phyloP scores from a whole-genome alignment of 1,140 invertebrate species.

The Listronotus bonariensis region DNA sequence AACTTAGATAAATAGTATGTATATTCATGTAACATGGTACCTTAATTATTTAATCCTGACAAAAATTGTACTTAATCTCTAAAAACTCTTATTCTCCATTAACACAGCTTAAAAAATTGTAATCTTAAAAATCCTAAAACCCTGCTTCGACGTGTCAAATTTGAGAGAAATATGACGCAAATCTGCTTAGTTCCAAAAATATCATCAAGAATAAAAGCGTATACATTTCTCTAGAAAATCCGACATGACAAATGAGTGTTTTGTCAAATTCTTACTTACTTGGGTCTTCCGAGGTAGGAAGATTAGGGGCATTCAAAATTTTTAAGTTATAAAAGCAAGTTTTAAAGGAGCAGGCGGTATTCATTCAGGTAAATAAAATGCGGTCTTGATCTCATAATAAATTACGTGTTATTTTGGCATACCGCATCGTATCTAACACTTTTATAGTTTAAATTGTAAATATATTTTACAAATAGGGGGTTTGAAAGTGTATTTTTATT shows the following conservation, averaged over 20 bases:
- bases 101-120: too few species aligned
- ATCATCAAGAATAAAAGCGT: slow-evolving; percentile 3
- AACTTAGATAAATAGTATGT: too few species aligned
- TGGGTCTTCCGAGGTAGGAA: neutral
- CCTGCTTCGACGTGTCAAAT: neutral
- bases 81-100: too few species aligned
- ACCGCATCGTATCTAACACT: too few species aligned
- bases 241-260: slow-evolving; percentile 12
- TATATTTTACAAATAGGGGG: too few species aligned
- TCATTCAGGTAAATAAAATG: neutral
- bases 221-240: neutral
- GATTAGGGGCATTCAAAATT: neutral
- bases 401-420: too few species aligned
- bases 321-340: neutral
- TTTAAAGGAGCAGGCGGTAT: neutral
- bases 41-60: too few species aligned
- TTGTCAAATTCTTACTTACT: slow-evolving; percentile 10
- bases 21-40: too few species aligned
- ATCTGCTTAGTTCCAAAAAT: slow-evolving; percentile 13
- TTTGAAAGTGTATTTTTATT: too few species aligned
- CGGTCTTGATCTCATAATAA: too few species aligned
- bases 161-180: slow-evolving; percentile 14
- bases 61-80: too few species aligned
- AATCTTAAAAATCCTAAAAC: slow-evolving; percentile 6
- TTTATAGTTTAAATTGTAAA: too few species aligned